These are phyloP conservation scores for Listronotus oregonensis DNA, from an alignment of 1,140 invertebrate species.

Conservation along the genomic window DNA sequence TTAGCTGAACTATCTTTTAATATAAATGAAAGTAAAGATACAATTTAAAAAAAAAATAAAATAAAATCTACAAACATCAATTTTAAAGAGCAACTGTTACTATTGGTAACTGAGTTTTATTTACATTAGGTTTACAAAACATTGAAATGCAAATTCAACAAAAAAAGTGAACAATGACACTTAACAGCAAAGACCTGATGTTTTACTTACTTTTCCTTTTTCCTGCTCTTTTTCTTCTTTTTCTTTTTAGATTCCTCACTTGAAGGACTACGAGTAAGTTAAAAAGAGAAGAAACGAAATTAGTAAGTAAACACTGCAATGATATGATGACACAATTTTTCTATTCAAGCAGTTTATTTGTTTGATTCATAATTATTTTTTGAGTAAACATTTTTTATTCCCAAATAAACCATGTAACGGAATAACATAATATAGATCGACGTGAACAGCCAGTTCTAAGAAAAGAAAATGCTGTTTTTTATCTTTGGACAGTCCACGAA, in stretches of 20 bases:
- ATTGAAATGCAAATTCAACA: constrained; percentile 4
- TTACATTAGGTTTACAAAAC: not conserved
- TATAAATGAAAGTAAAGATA: constrained; percentile 9
- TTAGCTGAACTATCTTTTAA: constrained; percentile 32
- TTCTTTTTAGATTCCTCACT: constrained; percentile 68
- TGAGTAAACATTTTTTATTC: no score
- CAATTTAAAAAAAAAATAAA: not conserved
- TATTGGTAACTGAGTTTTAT: not conserved
- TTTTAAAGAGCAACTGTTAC: not conserved
- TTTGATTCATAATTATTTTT: no score
- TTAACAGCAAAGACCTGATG: not conserved
- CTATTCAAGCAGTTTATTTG: no score
- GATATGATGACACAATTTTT: no score
- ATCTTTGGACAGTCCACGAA: no score
- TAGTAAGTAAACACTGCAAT: no score
- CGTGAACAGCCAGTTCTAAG: no score
- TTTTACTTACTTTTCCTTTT: constrained; percentile 67
- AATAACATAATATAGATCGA: no score
- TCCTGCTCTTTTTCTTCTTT: constrained; percentile 72
- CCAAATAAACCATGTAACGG: no score
- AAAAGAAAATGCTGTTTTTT: no score
- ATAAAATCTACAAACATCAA: constrained; percentile 2
- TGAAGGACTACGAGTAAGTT: constrained; percentile 57
- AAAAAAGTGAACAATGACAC: constrained; percentile 13
- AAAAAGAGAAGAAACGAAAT: constrained; percentile 24